Conservation (phyloP, 2,113 vertebrate genomes). For the Python bivittatus region DNA sequence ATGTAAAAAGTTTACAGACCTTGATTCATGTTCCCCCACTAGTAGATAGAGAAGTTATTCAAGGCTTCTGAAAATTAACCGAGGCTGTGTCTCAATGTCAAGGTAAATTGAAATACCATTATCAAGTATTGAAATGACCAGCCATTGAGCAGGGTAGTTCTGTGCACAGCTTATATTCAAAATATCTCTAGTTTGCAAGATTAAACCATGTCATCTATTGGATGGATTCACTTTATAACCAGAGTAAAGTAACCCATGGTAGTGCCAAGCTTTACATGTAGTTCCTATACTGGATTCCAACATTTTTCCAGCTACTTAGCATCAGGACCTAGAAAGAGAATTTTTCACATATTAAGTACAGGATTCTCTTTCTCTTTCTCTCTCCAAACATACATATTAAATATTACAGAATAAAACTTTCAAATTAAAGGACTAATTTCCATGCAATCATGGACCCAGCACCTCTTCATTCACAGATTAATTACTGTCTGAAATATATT, state of each 20-base stretch:
- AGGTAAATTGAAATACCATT: neutral
- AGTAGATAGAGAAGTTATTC: neutral
- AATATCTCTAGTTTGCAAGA: neutral
- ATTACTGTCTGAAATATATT: conserved; percentile 20
- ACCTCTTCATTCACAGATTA: conserved; percentile 1
- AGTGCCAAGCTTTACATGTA: neutral
- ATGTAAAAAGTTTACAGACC: neutral
- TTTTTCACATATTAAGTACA: neutral
- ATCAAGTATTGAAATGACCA: neutral
- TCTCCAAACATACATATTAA: neutral
- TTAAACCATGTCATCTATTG: neutral
- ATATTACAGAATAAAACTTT: neutral
- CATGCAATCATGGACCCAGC: neutral
- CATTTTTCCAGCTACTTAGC: neutral
- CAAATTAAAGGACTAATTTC: conserved; percentile 5
- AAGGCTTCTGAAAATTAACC: neutral
- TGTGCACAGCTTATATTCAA: neutral
- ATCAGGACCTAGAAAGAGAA: neutral
- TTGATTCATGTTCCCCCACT: neutral
- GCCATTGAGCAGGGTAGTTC: neutral
- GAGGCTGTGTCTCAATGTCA: neutral
- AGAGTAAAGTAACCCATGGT: neutral
- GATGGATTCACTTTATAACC: neutral
- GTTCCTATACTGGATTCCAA: neutral
- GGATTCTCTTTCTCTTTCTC: neutral